Evolutionary conservation across 2,888 invertebrate species (phyloP).

Genomic region (Habroteleia sp.): DNA sequence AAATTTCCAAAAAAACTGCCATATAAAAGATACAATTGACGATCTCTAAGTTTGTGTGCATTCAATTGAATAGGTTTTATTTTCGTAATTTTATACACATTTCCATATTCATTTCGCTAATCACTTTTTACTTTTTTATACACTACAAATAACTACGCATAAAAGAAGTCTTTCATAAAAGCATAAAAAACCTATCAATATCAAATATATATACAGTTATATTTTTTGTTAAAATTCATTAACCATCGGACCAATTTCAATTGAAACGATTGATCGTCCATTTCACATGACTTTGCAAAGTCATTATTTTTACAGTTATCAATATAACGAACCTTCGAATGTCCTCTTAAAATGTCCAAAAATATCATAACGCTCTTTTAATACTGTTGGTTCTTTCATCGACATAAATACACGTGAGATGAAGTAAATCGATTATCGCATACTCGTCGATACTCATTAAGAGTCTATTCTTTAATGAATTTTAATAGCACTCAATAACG

Average conservation of each 20-base stretch:
- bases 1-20: too few species aligned
- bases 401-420: conserved; percentile 11
- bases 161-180: neutral
- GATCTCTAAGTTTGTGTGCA: too few species aligned
- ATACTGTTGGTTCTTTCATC: conserved; percentile 7
- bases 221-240: too few species aligned
- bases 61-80: too few species aligned
- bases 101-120: too few species aligned
- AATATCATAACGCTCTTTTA: conserved; percentile 26
- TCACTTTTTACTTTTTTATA: too few species aligned
- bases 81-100: too few species aligned
- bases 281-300: conserved; percentile 14
- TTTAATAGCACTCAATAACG: conserved; percentile 55
- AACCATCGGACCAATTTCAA: conserved; percentile 15
- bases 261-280: conserved; percentile 12
- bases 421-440: conserved; percentile 24
- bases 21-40: too few species aligned
- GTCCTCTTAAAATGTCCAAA: conserved; percentile 10
- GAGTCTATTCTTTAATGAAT: conserved; percentile 50
- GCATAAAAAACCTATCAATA: too few species aligned
- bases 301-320: conserved; percentile 31
- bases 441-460: conserved; percentile 40
- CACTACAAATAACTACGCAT: too few species aligned
- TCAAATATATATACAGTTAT: too few species aligned
- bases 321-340: neutral